Evolutionary conservation across 1,140 invertebrate species (phyloP).

Genomic region (Geopemphigus sp.): DNA sequence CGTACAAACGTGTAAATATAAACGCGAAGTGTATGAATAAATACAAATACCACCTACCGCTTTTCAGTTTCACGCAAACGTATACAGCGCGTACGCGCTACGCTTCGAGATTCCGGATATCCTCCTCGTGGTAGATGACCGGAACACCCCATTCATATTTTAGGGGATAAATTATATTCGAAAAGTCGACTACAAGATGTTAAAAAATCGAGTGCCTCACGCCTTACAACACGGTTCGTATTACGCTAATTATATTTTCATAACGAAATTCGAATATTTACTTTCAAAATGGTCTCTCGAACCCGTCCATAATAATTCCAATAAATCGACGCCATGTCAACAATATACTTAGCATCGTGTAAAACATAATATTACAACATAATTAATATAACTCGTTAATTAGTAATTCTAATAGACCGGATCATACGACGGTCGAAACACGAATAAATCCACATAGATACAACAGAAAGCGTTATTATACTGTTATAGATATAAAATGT

Average conservation of each 20-base stretch:
- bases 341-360: no score
- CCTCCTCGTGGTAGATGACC: conserved; percentile 1
- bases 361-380: no score
- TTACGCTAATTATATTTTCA: background rate
- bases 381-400: no score
- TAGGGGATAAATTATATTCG: background rate
- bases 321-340: no score
- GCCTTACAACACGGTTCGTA: background rate
- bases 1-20: background rate
- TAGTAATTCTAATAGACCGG: no score
- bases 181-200: background rate
- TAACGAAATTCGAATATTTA: background rate
- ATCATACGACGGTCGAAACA: no score
- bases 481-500: no score
- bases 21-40: background rate
- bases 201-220: background rate
- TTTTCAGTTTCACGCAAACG: background rate
- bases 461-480: no score
- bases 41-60: background rate
- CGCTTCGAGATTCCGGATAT: conserved; percentile 33
- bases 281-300: no score
- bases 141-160: conserved; percentile 2
- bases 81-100: background rate
- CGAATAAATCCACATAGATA: no score
- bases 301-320: no score